These are phyloP conservation scores for Cheilosia pagana DNA, from an alignment of 2,888 invertebrate genomes.

Conservation along the genomic window DNA sequence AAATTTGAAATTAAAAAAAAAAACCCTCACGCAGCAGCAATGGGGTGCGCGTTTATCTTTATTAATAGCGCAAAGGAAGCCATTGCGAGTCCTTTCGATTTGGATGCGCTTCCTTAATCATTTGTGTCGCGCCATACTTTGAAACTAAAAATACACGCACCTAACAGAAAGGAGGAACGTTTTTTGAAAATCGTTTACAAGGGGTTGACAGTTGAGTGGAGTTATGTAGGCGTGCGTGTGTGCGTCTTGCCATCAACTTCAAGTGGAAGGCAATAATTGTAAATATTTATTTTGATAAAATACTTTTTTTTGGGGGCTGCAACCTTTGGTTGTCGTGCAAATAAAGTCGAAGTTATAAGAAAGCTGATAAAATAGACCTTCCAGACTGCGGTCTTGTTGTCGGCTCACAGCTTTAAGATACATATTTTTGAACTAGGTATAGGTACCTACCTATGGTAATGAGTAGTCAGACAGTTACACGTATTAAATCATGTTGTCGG, in stretches of 20 bases:
- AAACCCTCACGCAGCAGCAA: constrained; percentile 11
- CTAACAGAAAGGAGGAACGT: no score
- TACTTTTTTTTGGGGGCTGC: constrained; percentile 10
- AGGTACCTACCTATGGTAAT: no score
- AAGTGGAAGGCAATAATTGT: constrained; percentile 34
- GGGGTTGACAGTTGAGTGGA: background rate
- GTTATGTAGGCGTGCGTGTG: background rate
- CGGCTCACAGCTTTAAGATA: no score
- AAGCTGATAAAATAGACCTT: background rate
- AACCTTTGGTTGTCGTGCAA: constrained; percentile 8
- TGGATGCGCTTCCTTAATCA: constrained; percentile 36
- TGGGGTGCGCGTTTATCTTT: constrained; percentile 53
- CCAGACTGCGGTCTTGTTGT: background rate
- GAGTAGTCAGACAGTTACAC: no score
- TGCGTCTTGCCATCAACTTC: background rate
- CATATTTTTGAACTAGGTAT: no score
- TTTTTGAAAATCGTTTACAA: constrained; percentile 4
- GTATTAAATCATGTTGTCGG: no score
- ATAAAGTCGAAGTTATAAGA: background rate
- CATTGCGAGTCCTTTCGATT: constrained; percentile 47
- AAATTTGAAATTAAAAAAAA: constrained; percentile 49
- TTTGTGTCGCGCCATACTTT: constrained; percentile 2
- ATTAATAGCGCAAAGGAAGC: constrained; percentile 64
- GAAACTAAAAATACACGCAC: constrained; percentile 25
- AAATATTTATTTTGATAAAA: constrained; percentile 22